Conservation (phyloP, 1,140 invertebrate species). For the Rhagoletis pomonella region DNA sequence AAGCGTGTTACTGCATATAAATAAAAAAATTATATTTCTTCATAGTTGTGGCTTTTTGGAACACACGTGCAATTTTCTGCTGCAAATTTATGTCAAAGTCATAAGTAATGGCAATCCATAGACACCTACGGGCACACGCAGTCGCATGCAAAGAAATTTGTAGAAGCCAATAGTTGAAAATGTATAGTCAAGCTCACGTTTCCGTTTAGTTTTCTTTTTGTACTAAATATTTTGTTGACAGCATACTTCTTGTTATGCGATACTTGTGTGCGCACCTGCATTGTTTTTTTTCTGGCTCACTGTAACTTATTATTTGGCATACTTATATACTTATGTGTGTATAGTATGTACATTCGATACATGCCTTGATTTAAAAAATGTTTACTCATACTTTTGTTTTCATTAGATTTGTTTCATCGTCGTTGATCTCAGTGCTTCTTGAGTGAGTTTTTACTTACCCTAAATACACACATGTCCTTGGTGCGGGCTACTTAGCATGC, state of each 20-base stretch:
- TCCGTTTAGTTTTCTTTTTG: no score
- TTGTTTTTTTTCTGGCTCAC: no score
- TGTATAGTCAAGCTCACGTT: neutral
- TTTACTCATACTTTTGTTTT: neutral
- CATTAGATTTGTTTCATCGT: no score
- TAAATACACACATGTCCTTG: no score
- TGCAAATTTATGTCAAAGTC: conserved; percentile 41
- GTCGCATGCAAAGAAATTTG: neutral
- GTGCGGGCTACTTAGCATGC: no score
- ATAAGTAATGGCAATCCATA: neutral
- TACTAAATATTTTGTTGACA: neutral
- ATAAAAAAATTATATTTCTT: neutral
- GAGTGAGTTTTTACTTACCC: no score
- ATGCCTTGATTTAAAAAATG: neutral
- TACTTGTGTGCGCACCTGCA: neutral
- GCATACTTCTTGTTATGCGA: neutral
- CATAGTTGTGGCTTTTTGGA: neutral
- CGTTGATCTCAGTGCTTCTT: no score
- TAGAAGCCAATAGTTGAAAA: neutral
- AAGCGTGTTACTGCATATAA: neutral
- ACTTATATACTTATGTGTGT: neutral
- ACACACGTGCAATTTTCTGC: conserved; percentile 39
- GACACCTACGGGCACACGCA: neutral
- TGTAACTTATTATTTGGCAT: neutral
- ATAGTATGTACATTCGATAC: no score